Base-by-base conservation (phyloP, 1,140 invertebrate species). In the Calliphora vicina region DNA sequence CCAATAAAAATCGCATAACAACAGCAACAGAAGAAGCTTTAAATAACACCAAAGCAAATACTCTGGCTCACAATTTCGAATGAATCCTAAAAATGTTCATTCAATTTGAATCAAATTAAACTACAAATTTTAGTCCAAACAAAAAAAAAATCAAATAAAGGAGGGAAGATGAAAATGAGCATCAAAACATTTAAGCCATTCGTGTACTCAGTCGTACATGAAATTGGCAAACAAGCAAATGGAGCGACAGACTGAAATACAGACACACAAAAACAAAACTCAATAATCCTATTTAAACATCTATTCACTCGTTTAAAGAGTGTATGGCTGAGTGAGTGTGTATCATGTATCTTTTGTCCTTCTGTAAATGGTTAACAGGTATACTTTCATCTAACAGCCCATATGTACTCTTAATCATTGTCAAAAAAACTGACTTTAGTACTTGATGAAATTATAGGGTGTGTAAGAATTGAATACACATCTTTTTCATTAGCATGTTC, bases 141-240 rank as follows among this genome's bases (percentile, higher is more conserved):
- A 50, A 3, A 35, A 35, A 35, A 35, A 35, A 35, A 35, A 29
- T 3, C 29, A 35, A 5, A 50, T n/a, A 50, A 12, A 50, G 45
- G 1, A 12, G 15, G 45, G 12, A 12, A 17, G 15, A 35, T 5
- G 35, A 35, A 50, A 50, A n/a, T 50, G 45, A 50, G 17, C 45
- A 50, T 50, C 45, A 50, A 5, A 35, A 35, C 35, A 35, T 35
- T 35, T 35, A 35, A 35, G 35, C 35, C 35, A 35, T 35, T 35
- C 35, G 35, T 8, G 35, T 42, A 76, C 1, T 76, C 73, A 76
- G 29, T 76, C 73, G 73, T 42, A 35, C 29, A 76, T 76, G 73
- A 76, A 76, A 76, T 76, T 76, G 73, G 73, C 73, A 42, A 76
- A 76, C 35, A 76, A 67, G 9, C 61, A 67, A 67, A 67, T 23